A percentile compares a stretch with the other conserved stretches of the same genome.
phyloP scores from a whole-genome alignment of 2,797 vertebrate species.

The Oryzias sinensis region DNA sequence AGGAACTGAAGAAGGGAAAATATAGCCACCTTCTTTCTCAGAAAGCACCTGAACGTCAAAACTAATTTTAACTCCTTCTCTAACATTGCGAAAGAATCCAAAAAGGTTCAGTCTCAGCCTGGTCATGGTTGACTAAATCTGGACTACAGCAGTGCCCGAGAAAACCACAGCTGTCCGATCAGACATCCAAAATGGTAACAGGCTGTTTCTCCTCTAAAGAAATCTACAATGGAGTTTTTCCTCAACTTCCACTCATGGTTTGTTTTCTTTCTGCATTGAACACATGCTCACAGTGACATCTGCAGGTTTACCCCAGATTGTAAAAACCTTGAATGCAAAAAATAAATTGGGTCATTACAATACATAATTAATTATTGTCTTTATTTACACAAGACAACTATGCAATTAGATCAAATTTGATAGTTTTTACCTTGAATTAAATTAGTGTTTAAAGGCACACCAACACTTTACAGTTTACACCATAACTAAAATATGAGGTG shows the following conservation, averaged over 20 bases:
- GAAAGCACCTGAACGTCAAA: constrained; percentile 48
- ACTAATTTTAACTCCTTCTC: constrained; percentile 27
- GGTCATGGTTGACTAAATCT: constrained; percentile 56
- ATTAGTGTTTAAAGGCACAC: neutral
- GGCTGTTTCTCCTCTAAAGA: constrained; percentile 46
- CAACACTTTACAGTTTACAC: neutral
- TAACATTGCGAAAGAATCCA: constrained; percentile 46
- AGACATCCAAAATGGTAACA: constrained; percentile 48
- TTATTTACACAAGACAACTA: constrained; percentile 15
- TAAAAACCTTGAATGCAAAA: constrained; percentile 21
- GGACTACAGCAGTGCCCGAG: constrained; percentile 41
- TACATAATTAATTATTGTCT: neutral
- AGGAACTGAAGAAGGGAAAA: constrained; percentile 35
- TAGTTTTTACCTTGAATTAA: constrained; percentile 2
- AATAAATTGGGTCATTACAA: constrained; percentile 18
- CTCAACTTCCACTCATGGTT: constrained; percentile 30
- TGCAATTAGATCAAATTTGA: constrained; percentile 1
- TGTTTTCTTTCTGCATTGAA: constrained; percentile 28
- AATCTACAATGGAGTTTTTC: constrained; percentile 46
- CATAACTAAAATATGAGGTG: too few species aligned
- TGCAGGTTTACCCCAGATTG: constrained; percentile 57
- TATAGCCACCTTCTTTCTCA: constrained; percentile 48
- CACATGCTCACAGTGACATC: constrained; percentile 65
- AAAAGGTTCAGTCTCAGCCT: constrained; percentile 45
- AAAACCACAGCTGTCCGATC: constrained; percentile 34